phyloP scores from a whole-genome alignment of 2,888 invertebrate species.

The Cenopis cana region DNA sequence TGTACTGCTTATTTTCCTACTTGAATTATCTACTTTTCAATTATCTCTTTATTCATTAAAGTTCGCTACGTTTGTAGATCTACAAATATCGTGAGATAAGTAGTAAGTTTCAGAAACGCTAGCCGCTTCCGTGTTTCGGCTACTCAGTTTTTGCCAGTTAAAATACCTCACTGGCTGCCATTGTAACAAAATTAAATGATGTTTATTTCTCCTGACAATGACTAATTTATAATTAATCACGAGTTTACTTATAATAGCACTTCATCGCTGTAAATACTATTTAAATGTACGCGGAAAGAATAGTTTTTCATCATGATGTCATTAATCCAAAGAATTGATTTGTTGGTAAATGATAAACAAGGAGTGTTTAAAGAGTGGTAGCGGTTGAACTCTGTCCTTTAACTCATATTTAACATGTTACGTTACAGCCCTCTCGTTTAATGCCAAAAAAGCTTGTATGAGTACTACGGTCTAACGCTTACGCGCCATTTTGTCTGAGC shows the following conservation, averaged over 20 bases:
- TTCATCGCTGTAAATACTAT: background rate
- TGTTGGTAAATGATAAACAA: conserved; percentile 1
- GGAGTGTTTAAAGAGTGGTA: conserved; percentile 2
- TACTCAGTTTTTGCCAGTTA: background rate
- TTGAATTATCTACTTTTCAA: no score
- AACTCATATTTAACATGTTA: conserved; percentile 16
- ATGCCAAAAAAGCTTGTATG: conserved; percentile 3
- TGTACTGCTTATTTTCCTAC: no score
- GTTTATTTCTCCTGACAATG: conserved; percentile 7
- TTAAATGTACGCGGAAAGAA: conserved; percentile 17
- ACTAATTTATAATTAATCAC: no score
- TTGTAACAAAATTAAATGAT: conserved; percentile 4
- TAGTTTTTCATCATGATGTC: conserved; percentile 14
- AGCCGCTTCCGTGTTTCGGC: no score
- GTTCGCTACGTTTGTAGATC: no score
- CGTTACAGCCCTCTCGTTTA: background rate
- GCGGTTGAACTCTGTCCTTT: conserved; percentile 30
- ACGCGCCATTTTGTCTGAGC: background rate
- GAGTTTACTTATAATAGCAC: no score
- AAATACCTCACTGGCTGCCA: background rate
- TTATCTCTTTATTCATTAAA: no score
- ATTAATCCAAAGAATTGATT: background rate
- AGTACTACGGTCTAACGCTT: background rate
- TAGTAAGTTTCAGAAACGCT: no score
- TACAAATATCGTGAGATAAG: no score